Evolutionary conservation across 1,140 invertebrate genomes (phyloP).

Genomic region (Sinella curviseta): DNA sequence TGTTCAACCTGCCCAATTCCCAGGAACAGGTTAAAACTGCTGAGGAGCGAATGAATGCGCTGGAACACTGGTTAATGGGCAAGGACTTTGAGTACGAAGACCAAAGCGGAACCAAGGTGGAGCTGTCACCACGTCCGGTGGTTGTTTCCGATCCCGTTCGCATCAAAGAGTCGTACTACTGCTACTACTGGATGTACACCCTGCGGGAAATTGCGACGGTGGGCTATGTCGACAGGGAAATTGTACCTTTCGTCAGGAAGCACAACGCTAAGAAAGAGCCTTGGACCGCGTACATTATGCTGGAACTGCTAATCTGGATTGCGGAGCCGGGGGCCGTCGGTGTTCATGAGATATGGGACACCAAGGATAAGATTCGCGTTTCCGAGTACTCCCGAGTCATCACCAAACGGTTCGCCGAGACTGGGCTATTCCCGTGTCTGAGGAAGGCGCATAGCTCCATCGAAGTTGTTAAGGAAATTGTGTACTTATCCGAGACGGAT

Average conservation of each 20-base stretch:
- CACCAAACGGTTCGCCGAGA: neutral
- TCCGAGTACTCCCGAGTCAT: neutral
- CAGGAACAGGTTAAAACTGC: neutral
- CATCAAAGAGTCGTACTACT: neutral
- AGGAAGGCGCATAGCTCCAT: neutral
- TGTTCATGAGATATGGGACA: neutral
- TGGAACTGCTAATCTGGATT: too few relatives aligned
- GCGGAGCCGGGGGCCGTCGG: neutral
- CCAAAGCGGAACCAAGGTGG: neutral
- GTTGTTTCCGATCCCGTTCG: neutral
- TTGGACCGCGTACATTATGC: too few relatives aligned
- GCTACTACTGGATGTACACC: neutral
- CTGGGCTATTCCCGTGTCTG: neutral
- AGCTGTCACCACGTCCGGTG: neutral
- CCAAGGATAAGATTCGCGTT: neutral
- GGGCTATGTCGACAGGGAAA: neutral
- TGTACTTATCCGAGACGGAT: neutral
- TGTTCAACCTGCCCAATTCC: neutral
- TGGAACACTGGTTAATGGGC: neutral
- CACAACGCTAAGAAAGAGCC: too few relatives aligned
- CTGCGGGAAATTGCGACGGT: neutral
- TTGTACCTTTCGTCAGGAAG: neutral
- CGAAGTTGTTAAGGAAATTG: neutral
- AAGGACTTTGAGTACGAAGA: neutral
- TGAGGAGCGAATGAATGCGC: neutral